Evolutionary conservation across 2,113 vertebrate species (phyloP).

Genomic region (Callospermophilus lateralis): DNA sequence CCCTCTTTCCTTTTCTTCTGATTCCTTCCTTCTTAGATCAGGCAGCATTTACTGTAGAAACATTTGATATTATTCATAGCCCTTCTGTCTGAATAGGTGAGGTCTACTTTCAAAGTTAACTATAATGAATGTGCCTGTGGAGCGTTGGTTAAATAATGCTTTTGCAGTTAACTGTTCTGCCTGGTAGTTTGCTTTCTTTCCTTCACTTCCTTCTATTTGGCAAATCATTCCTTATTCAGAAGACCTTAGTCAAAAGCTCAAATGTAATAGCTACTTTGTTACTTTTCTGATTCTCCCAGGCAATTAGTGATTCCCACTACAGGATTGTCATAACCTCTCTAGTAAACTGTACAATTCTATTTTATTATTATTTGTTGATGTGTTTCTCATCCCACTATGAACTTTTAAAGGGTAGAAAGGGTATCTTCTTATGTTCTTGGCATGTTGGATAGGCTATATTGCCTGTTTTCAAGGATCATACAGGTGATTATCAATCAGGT

Average conservation of each 20-base stretch:
- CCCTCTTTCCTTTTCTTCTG: neutral
- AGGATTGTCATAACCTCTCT: slow-evolving; percentile 12
- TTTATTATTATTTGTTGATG: neutral
- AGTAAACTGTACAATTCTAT: slow-evolving; percentile 17
- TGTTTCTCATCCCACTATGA: neutral
- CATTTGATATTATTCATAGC: slow-evolving; percentile 20
- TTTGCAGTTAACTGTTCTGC: slow-evolving; percentile 14
- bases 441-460: slow-evolving; percentile 16
- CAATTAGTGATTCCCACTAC: neutral
- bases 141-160: neutral
- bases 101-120: neutral
- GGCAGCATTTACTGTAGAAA: slow-evolving; percentile 17
- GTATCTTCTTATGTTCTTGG: slow-evolving; percentile 50
- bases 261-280: slow-evolving; percentile 1
- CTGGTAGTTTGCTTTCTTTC: neutral
- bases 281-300: neutral
- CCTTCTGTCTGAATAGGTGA: slow-evolving; percentile 7
- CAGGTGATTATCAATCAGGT: neutral
- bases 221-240: neutral
- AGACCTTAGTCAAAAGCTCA: neutral
- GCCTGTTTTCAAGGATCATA: slow-evolving; percentile 32
- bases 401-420: slow-evolving; percentile 11
- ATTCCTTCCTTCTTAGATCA: neutral
- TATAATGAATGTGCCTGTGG: neutral
- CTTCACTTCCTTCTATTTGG: neutral